phyloP scores from a whole-genome alignment of 2,113 vertebrate species.

The Anolis carolinensis region DNA sequence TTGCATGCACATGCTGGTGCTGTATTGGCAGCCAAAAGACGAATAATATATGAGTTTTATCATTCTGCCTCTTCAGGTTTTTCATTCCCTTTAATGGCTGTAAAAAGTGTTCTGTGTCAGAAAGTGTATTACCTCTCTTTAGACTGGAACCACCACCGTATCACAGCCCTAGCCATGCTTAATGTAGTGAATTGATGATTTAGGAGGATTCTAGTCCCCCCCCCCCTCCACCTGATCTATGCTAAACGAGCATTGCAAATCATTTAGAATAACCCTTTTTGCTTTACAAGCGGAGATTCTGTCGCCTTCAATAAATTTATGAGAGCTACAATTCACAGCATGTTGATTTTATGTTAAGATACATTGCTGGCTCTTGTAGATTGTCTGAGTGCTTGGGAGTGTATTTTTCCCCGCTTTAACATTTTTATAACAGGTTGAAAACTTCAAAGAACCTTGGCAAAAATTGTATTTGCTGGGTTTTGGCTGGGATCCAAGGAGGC shows the following conservation, averaged over 20 bases:
- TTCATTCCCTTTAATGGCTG: constrained; percentile 3
- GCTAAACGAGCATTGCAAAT: constrained; percentile 43
- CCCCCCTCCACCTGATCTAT: constrained; percentile 6
- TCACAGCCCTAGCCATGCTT: background rate
- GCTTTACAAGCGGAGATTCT: constrained; percentile 30
- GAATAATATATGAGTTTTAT: constrained; percentile 18
- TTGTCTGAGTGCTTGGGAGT: constrained; percentile 6
- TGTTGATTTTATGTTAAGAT: constrained; percentile 40
- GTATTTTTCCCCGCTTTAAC: background rate
- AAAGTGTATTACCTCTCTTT: background rate
- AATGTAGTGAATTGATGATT: constrained; percentile 30
- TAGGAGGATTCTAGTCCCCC: constrained; percentile 19
- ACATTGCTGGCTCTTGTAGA: constrained; percentile 5
- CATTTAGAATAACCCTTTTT: constrained; percentile 40
- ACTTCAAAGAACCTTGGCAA: background rate
- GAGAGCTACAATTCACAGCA: constrained; percentile 37
- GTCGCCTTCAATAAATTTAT: constrained; percentile 36
- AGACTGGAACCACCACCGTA: background rate
- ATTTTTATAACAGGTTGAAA: background rate
- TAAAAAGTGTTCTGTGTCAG: constrained; percentile 25
- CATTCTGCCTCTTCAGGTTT: background rate
- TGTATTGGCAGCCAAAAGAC: constrained; percentile 5
- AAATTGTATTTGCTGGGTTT: background rate
- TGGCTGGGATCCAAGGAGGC: background rate
- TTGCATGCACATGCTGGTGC: background rate